Percentiles rank a stretch among this genome's conserved stretches.
These are phyloP conservation scores for Neodontobutis hainanensis DNA, from an alignment of 2,113 vertebrate species.

Conservation along the genomic window DNA sequence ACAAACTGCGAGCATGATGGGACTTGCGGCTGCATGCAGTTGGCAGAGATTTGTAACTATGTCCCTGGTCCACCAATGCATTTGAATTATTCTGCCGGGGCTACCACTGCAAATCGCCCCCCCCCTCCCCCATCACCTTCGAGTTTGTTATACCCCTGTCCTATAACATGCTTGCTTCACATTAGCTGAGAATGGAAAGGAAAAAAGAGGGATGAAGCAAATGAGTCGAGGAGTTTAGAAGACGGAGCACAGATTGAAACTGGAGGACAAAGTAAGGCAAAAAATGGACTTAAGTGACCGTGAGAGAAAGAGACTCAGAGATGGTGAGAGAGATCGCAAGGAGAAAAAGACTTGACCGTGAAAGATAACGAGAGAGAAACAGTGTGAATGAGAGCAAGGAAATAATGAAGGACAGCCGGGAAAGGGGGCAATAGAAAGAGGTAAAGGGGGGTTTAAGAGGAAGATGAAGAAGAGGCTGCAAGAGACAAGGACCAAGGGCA, in stretches of 20 bases:
- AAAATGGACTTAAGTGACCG: not conserved
- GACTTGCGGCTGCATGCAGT: slow-evolving; percentile 83
- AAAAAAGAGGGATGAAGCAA: slow-evolving; percentile 3
- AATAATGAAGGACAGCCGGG: slow-evolving; percentile 49
- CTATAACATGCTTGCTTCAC: slow-evolving; percentile 73
- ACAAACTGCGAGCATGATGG: slow-evolving; percentile 90
- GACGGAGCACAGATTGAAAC: slow-evolving; percentile 14
- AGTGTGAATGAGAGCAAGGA: slow-evolving; percentile 27
- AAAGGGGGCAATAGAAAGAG: slow-evolving; percentile 27
- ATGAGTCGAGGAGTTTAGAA: not conserved
- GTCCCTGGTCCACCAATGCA: slow-evolving; percentile 96
- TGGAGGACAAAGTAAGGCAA: slow-evolving; percentile 13
- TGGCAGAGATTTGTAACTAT: slow-evolving; percentile 97
- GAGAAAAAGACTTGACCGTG: slow-evolving; percentile 13
- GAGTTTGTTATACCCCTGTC: slow-evolving; percentile 63
- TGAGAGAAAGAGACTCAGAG: slow-evolving; percentile 13
- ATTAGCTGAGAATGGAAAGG: slow-evolving; percentile 69
- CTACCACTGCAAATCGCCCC: not conserved
- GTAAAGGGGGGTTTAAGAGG: slow-evolving; percentile 63
- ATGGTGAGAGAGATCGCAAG: slow-evolving; percentile 3
- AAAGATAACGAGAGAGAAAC: slow-evolving; percentile 7
- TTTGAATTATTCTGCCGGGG: slow-evolving; percentile 92
- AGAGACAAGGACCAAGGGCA: slow-evolving; percentile 88
- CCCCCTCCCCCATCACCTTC: too few species aligned
- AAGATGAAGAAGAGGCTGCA: slow-evolving; percentile 89